phyloP scores from a whole-genome alignment of 2,888 invertebrate genomes.

The Perizoma affinitatum region DNA sequence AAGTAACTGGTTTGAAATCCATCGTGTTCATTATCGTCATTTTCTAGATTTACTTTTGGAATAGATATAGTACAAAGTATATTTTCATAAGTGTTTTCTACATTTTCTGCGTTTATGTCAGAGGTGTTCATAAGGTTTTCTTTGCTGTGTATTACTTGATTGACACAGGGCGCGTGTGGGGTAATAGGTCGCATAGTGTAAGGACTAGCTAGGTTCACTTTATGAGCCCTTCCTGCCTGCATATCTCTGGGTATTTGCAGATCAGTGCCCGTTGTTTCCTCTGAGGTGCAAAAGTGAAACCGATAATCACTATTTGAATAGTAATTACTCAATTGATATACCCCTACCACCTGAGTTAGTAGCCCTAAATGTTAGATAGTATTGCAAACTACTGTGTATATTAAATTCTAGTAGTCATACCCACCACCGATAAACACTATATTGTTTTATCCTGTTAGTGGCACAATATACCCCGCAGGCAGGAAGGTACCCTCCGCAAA shows the following conservation, averaged over 20 bases:
- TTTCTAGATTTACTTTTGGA: constrained; percentile 45
- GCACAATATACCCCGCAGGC: constrained; percentile 80
- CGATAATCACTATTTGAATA: constrained; percentile 66
- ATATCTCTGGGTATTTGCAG: constrained; percentile 79
- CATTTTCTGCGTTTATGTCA: constrained; percentile 27
- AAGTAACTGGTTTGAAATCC: constrained; percentile 33
- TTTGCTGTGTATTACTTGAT: constrained; percentile 47
- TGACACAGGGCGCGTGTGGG: constrained; percentile 66
- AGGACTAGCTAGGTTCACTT: constrained; percentile 73
- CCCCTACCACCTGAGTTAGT: constrained; percentile 55
- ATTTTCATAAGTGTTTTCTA: constrained; percentile 72
- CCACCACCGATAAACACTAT: constrained; percentile 73
- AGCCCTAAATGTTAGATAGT: constrained; percentile 63
- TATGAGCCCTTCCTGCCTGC: constrained; percentile 88
- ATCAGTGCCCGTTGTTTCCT: constrained; percentile 81
- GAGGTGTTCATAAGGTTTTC: constrained; percentile 37
- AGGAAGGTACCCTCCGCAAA: constrained; percentile 85
- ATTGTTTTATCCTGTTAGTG: constrained; percentile 69
- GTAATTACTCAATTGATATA: constrained; percentile 51
- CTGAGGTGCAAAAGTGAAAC: constrained; percentile 84
- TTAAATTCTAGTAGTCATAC: constrained; percentile 56
- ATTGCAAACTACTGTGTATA: constrained; percentile 62
- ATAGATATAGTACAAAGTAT: constrained; percentile 55
- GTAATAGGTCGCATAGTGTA: constrained; percentile 69
- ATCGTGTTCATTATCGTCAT: constrained; percentile 42